Evolutionary conservation across 1,140 invertebrate species (phyloP).

Genomic region (Macrobrachium nipponense): DNA sequence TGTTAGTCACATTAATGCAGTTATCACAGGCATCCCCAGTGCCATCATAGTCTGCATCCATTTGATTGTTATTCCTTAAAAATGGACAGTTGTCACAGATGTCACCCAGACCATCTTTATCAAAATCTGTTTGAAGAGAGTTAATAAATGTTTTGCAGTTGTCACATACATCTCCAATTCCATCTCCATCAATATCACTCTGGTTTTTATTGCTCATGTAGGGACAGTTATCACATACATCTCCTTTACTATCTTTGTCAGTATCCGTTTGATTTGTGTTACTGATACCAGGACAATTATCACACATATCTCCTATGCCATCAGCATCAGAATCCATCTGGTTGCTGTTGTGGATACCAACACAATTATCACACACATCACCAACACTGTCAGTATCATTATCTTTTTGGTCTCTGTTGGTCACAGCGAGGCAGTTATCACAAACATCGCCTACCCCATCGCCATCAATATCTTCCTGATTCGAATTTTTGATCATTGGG

Average conservation of each 20-base stretch:
- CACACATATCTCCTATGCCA: neutral
- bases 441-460: neutral
- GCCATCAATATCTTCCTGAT: neutral
- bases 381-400: too few relatives aligned
- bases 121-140: conserved; percentile 74
- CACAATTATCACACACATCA: neutral
- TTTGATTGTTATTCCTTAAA: too few relatives aligned
- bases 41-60: too few relatives aligned
- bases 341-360: too few relatives aligned
- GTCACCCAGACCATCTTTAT: too few relatives aligned
- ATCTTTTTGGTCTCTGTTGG: neutral
- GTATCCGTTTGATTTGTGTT: conserved; percentile 87
- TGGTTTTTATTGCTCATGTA: conserved; percentile 58
- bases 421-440: neutral
- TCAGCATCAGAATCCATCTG: neutral
- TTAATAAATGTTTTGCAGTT: conserved; percentile 70
- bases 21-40: too few relatives aligned
- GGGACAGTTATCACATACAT: conserved; percentile 78
- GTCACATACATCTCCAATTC: conserved; percentile 75
- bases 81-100: too few relatives aligned
- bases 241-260: conserved; percentile 83
- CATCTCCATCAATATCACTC: conserved; percentile 87
- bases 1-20: conserved; percentile 64
- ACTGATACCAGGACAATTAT: conserved; percentile 85
- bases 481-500: too few relatives aligned